Base-by-base conservation (phyloP, 2,797 vertebrate genomes). In the Florisuga fusca region DNA sequence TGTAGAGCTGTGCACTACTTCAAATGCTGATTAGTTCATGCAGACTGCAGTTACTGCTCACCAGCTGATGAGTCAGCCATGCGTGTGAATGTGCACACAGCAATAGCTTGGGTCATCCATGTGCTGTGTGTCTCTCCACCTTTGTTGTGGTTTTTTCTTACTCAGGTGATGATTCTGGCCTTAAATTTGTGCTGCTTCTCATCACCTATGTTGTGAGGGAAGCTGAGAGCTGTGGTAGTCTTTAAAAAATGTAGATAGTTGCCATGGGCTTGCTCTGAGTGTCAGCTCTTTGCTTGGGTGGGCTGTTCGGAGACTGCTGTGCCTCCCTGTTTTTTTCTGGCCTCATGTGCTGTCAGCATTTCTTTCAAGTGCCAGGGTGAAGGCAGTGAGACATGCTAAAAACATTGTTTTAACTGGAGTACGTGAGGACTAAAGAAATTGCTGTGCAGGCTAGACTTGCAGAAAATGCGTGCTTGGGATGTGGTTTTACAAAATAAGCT, bases 21-120 rank as follows among this genome's bases (percentile, higher is more conserved):
- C 73, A 92, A 92, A 57, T 84, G 63, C 67, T 89, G 90, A 79
- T 93, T 62, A 67, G 46, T 87, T 92, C 15, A 9, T 68, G 72
- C 69, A 72, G 41, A 81, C 36, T 72, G 62, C 76, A 86, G 41
- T 87, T 93, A 17, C 54, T 75, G 79, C 91, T 73, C 58, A 59
- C 55, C 53, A 76, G 51, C 51, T 3, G 14, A 45, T 95, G 95
- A 94, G 73, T 95, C 94, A 93, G 76, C 66, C 10, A 0, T 53
- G 53, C 25, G 2, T 62, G 20, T 36, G 59, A 87, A 41, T 7
- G n/a, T 3, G 1, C 61, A 33, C 64, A 50, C 66, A 74, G 59
- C 81, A 76, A 3, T 55, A 75, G 23, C 58, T 86, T 86, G 29
- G 58, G 43, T 84, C 76, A 69, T 86, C 51, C 3, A 25, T 73